Evolutionary conservation across 1,140 invertebrate genomes (phyloP).

Genomic region (Leptonema lineaticorne): DNA sequence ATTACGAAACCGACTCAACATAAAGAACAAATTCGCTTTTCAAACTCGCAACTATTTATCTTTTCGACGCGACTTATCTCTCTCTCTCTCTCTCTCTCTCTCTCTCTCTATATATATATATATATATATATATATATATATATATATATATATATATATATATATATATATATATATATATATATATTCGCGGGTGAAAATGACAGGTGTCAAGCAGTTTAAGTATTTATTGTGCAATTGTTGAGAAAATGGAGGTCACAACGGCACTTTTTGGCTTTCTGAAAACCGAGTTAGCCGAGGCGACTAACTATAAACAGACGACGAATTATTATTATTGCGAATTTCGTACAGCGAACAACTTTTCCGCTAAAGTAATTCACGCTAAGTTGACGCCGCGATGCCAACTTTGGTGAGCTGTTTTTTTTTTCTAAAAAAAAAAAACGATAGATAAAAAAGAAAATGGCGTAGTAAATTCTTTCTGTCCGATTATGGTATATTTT

Average conservation of each 20-base stretch:
- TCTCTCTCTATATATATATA: too few relatives aligned
- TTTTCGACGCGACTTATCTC: neutral
- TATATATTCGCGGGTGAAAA: neutral
- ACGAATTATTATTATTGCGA: neutral
- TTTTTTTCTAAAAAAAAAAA: too few relatives aligned
- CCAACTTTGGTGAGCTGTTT: neutral
- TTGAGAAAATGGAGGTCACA: too few relatives aligned
- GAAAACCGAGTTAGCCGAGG: too few relatives aligned
- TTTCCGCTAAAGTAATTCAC: neutral
- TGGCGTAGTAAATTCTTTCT: too few relatives aligned
- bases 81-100: too few relatives aligned
- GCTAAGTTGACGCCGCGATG: neutral
- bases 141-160: neutral
- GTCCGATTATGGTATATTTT: too few relatives aligned
- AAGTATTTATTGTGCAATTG: conserved; percentile 4
- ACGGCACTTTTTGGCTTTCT: too few relatives aligned
- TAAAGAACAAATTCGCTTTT: too few relatives aligned
- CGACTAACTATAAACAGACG: neutral
- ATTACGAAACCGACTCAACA: too few relatives aligned
- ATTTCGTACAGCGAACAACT: neutral
- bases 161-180: neutral
- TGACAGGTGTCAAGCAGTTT: conserved; percentile 11
- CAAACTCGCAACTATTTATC: neutral
- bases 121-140: too few relatives aligned
- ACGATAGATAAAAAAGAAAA: too few relatives aligned